Percentiles rank a stretch among this genome's conserved stretches.
These are phyloP conservation scores for Carollia perspicillata DNA, from an alignment of 2,113 vertebrate genomes.

Conservation along the genomic window DNA sequence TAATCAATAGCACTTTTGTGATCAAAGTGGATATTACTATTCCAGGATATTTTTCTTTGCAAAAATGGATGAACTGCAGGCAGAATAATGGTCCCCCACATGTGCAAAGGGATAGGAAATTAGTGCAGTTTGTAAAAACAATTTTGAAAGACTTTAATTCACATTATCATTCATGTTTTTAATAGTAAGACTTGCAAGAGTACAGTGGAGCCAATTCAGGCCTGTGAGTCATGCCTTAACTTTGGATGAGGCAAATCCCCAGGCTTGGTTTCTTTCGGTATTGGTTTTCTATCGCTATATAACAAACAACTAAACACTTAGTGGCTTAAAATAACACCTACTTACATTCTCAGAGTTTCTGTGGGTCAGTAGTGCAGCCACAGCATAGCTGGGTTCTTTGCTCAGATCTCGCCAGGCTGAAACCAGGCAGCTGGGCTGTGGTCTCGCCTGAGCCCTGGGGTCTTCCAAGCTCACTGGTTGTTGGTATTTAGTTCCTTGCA, in stretches of 20 bases:
- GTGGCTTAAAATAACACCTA: background rate
- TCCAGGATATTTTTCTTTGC: conserved; percentile 5
- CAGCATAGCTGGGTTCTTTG: background rate
- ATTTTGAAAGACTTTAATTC: background rate
- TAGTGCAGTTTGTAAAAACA: background rate
- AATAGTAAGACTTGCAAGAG: background rate
- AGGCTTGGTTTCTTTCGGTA: background rate
- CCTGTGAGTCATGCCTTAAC: background rate
- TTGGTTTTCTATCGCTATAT: background rate
- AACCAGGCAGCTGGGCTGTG: background rate
- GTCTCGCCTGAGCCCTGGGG: background rate
- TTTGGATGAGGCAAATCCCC: background rate
- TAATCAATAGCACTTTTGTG: background rate
- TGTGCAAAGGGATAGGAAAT: background rate
- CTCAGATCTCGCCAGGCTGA: background rate
- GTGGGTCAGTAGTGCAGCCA: background rate
- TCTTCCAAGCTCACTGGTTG: background rate
- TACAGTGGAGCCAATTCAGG: background rate
- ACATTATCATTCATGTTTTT: background rate
- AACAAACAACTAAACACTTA: background rate
- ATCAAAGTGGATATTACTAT: background rate
- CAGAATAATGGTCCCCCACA: background rate
- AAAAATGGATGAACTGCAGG: background rate
- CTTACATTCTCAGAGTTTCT: background rate
- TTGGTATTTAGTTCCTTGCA: background rate